phyloP scores from a whole-genome alignment of 2,113 vertebrate genomes.

The Sclerurus mexicanus region DNA sequence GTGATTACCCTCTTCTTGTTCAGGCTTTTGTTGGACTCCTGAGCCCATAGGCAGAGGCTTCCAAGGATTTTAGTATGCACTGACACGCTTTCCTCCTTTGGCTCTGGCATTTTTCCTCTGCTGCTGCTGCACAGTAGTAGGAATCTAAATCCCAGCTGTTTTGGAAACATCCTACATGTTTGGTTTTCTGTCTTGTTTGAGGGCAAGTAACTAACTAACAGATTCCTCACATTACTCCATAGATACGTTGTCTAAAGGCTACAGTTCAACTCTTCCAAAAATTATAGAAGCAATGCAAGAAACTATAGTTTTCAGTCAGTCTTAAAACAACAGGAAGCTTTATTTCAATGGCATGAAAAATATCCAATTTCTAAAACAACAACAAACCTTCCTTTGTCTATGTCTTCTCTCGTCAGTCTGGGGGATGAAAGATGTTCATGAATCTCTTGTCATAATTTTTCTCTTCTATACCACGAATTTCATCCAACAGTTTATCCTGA shows the following conservation, averaged over 20 bases:
- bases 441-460: not conserved
- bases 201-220: not conserved
- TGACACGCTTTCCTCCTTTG: not conserved
- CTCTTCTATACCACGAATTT: not conserved
- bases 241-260: not conserved
- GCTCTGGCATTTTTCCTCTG: not conserved
- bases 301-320: not conserved
- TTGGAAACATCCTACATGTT: not conserved
- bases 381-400: not conserved
- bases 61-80: not conserved
- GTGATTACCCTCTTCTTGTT: not conserved
- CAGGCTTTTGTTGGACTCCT: not conserved
- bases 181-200: not conserved
- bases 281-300: not conserved
- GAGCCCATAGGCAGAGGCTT: not conserved
- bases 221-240: not conserved
- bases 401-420: not conserved
- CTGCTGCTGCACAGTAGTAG: not conserved
- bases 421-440: not conserved
- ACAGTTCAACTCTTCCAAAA: not conserved
- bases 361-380: not conserved
- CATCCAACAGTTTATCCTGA: not conserved
- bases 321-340: not conserved
- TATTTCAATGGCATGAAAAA: not conserved
- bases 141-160: not conserved